Conservation (phyloP, 2,888 invertebrate genomes). For the Sipha maydis region DNA sequence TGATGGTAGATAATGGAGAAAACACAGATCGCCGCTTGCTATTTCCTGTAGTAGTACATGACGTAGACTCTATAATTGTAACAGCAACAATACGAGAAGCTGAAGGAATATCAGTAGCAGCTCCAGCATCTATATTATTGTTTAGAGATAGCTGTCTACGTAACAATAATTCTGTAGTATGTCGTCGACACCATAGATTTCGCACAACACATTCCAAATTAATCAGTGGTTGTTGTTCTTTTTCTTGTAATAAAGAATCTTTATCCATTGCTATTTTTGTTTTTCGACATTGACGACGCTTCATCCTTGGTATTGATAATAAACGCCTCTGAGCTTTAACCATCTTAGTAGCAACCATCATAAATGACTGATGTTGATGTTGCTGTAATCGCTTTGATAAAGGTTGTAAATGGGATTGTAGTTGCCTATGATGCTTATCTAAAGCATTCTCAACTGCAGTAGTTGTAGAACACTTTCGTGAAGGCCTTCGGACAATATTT, state of each 20-base stretch:
- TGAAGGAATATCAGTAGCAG: background rate
- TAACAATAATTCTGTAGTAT: constrained; percentile 19
- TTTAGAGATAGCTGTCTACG: background rate
- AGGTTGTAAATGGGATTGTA: background rate
- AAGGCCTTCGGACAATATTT: constrained; percentile 21
- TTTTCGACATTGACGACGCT: background rate
- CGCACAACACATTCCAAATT: constrained; percentile 30
- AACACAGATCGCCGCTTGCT: constrained; percentile 11
- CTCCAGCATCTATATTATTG: background rate
- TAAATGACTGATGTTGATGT: constrained; percentile 32
- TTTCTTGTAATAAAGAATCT: background rate
- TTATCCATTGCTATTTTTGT: background rate
- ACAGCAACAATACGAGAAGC: background rate
- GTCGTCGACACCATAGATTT: constrained; percentile 28
- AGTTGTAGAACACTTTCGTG: constrained; percentile 35
- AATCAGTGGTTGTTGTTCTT: background rate
- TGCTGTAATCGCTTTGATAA: background rate
- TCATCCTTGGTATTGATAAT: background rate
- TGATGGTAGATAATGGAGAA: background rate
- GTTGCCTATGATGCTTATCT: background rate
- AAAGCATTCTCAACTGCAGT: background rate
- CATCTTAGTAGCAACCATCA: constrained; percentile 18
- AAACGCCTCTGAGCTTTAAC: constrained; percentile 3
- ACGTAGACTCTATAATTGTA: background rate
- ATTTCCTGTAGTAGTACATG: background rate